Percentiles rank a stretch among this genome's conserved stretches.
phyloP scores from a whole-genome alignment of 2,888 invertebrate genomes.

The Napeogenes sylphis region DNA sequence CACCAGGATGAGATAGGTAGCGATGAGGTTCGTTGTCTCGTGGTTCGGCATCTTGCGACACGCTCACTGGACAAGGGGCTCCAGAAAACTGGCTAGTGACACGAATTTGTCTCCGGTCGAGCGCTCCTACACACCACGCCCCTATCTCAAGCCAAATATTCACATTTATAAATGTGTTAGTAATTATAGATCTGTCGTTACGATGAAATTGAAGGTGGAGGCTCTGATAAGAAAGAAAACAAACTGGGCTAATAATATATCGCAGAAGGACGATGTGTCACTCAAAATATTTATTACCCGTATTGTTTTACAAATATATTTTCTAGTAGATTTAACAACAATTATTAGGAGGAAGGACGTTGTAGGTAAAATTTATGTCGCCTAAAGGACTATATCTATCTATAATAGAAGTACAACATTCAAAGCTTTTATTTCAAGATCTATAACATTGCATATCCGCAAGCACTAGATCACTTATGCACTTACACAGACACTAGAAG shows the following conservation, averaged over 20 bases:
- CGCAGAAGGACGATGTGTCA: neutral
- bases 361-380: too few relatives aligned
- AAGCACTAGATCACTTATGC: conserved; percentile 15
- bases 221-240: conserved; percentile 29
- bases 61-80: conserved; percentile 60
- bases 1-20: conserved; percentile 83
- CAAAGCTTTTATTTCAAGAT: too few relatives aligned
- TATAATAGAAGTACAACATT: too few relatives aligned
- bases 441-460: too few relatives aligned
- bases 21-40: conserved; percentile 82
- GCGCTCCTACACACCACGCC: conserved; percentile 58
- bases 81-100: conserved; percentile 56
- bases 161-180: conserved; percentile 60
- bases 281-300: neutral
- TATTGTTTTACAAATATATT: neutral
- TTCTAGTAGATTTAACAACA: neutral
- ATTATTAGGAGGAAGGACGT: too few relatives aligned
- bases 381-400: too few relatives aligned
- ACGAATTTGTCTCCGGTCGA: conserved; percentile 42
- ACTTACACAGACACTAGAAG: conserved; percentile 44
- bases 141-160: conserved; percentile 42
- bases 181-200: conserved; percentile 50
- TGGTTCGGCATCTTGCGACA: conserved; percentile 68
- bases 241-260: conserved; percentile 15
- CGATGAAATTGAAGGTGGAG: conserved; percentile 41